A percentile compares a stretch with the other conserved stretches of the same genome.
These are phyloP conservation scores for Conchocele bisecta DNA, from an alignment of 2,888 invertebrate species.

Conservation along the genomic window DNA sequence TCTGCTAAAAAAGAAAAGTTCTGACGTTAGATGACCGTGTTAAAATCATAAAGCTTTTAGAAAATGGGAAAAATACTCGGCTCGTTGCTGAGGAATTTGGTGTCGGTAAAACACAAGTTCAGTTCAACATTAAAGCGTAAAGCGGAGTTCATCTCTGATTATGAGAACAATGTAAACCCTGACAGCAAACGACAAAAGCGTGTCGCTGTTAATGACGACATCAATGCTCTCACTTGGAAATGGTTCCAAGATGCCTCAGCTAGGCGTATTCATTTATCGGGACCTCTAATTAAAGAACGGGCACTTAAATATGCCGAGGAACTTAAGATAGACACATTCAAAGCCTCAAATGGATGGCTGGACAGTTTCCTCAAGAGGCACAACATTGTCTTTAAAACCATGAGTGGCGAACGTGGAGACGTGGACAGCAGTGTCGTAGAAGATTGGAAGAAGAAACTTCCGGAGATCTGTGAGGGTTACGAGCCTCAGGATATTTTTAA, in stretches of 20 bases:
- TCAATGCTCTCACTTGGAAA: neutral
- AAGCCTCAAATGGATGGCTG: conserved; percentile 41
- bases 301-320: conserved; percentile 4
- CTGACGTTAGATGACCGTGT: too few relatives aligned
- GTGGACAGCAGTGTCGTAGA: conserved; percentile 9
- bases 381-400: conserved; percentile 29
- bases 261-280: neutral
- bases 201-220: neutral
- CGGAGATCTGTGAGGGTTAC: conserved; percentile 10
- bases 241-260: neutral
- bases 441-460: conserved; percentile 29
- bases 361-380: conserved; percentile 18
- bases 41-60: too few relatives aligned
- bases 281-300: conserved; percentile 10
- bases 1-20: too few relatives aligned
- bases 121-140: neutral
- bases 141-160: neutral
- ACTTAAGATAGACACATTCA: neutral
- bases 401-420: conserved; percentile 42
- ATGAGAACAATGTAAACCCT: neutral
- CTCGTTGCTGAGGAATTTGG: too few relatives aligned
- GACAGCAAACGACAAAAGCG: neutral
- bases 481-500: conserved; percentile 7
- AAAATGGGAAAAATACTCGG: too few relatives aligned
- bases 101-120: too few relatives aligned